phyloP scores from a whole-genome alignment of 2,888 invertebrate genomes.

The Phaedon cochleariae region DNA sequence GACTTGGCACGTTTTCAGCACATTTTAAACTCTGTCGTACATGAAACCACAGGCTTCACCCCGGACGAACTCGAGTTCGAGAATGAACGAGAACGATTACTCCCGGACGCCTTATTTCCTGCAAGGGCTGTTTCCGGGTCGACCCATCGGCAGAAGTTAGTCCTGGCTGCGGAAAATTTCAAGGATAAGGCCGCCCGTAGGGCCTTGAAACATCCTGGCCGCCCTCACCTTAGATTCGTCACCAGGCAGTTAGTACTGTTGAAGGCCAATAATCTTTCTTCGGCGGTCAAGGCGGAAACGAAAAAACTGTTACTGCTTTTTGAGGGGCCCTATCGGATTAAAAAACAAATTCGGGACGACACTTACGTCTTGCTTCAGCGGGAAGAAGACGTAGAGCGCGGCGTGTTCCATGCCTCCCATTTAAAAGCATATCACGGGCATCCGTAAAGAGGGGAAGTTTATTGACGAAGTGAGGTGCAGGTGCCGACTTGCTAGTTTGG shows the following conservation, averaged over 20 bases:
- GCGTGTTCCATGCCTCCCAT: too few species aligned
- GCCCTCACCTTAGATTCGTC: not conserved
- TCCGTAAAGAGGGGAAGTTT: too few species aligned
- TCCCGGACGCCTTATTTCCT: not conserved
- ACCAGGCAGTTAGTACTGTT: not conserved
- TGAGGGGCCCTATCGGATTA: too few species aligned
- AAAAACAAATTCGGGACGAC: too few species aligned
- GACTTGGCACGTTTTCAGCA: not conserved
- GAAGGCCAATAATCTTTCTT: conserved; percentile 4
- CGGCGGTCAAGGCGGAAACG: too few species aligned
- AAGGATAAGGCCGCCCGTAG: not conserved
- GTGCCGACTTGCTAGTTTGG: too few species aligned
- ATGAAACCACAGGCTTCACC: not conserved
- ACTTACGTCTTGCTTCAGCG: too few species aligned
- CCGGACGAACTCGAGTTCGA: not conserved
- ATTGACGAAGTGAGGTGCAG: too few species aligned
- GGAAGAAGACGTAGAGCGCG: too few species aligned
- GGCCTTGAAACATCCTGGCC: not conserved
- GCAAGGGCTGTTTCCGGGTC: too few species aligned
- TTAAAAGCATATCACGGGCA: too few species aligned
- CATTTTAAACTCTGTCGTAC: not conserved
- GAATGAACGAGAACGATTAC: not conserved
- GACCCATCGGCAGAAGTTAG: not conserved
- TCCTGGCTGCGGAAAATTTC: conserved; percentile 2
- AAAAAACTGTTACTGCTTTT: too few species aligned